Base-by-base conservation (phyloP, 2,888 invertebrate genomes). In the Callinectes sapidus region DNA sequence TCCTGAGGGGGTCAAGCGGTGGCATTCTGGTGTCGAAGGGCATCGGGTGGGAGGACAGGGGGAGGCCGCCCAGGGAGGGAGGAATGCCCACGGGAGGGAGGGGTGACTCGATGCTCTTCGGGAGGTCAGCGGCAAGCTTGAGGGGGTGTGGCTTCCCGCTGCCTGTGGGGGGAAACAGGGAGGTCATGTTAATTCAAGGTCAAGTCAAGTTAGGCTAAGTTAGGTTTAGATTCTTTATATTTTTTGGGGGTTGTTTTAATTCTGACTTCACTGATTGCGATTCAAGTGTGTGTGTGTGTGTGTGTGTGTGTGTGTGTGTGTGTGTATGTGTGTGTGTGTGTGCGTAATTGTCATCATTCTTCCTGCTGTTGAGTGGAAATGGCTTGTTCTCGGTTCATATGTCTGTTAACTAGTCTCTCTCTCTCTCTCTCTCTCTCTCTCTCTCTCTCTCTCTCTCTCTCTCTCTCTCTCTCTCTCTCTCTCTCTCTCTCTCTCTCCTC, bases 1-100 rank as follows among this genome's bases (percentile, higher is more conserved):
- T 96, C 95, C 95, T 86, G 89, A 93, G 95, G 91, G 96, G 95
- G 96, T 96, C 92, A 66, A 95, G 94, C 23, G 92, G 91, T 77
- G 95, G 94, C 92, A 95, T 95, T 91, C 95, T 95, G 93, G 95
- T 94, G 91, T 94, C 95, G 91, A 94, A 95, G 94, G 93, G 93
- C 92, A 95, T 94, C 39, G 95, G 95, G 71, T 94, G 95, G 35
- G 95, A 95, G 48, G 94, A 94, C 28, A 94, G 95, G 81, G 95
- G 95, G 87, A 94, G 94, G 87, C 95, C 93, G 91, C 95, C 94
- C 61, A 95, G 94, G 71, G 95, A 94, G 32, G 95, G 94, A 42
- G 95, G 95, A 35, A 94, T 92, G 5, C 92, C 93, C 89, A 94
- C 94, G 28, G 94, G 93, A 28, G 95, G 94, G 77, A 94, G 94